Base-by-base conservation (phyloP, 2,797 vertebrate genomes). In the Microctenopoma stevenorrisi region DNA sequence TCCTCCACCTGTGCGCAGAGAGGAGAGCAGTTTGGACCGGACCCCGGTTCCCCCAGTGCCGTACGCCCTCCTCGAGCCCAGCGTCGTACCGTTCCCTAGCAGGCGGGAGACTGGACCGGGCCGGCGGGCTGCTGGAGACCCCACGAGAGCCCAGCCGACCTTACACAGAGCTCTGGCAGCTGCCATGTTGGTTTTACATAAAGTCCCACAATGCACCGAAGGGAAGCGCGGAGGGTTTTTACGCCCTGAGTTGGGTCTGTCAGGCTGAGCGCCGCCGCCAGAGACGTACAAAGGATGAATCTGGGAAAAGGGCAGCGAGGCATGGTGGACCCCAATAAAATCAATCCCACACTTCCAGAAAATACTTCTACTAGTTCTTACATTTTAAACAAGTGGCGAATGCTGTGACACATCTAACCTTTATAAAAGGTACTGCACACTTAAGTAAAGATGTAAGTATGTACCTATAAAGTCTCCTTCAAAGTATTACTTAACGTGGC, bases 111-210 rank as follows among this genome's bases (percentile, higher is more conserved):
- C 55, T 38, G 86, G 62, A 2, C 84, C 82, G 43, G 64, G 13
- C 55, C 79, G 76, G 44, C 65, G 77, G 47, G 56, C 68, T 13
- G 44, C 49, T 1, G 81, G 71, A 22, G 71, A 76, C 26, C 82
- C 76, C 18, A 89, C 33, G 4, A 92, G 3, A 5, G 62, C 48
- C 64, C 86, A 58, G 11, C 92, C 90, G 89, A 94, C 89, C 90
- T 92, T 93, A 85, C 62, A 16, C 1, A 94, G 25, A 0, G 55
- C 3, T 85, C 90, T 84, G 9, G 89, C 64, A 43, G 92, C 92
- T 52, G 94, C 93, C 94, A 95, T 95, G 74, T 84, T 91, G 66
- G 44, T 14, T 91, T 91, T 88, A 90, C 84, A 79, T 91, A 90
- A 93, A 89, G 43, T 64, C 82, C 89, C 92, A 87, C 57, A 83